A percentile compares a stretch with the other conserved stretches of the same genome.
Evolutionary conservation across 1,140 invertebrate species (phyloP).

Genomic region (Drosophila tropicalis): DNA sequence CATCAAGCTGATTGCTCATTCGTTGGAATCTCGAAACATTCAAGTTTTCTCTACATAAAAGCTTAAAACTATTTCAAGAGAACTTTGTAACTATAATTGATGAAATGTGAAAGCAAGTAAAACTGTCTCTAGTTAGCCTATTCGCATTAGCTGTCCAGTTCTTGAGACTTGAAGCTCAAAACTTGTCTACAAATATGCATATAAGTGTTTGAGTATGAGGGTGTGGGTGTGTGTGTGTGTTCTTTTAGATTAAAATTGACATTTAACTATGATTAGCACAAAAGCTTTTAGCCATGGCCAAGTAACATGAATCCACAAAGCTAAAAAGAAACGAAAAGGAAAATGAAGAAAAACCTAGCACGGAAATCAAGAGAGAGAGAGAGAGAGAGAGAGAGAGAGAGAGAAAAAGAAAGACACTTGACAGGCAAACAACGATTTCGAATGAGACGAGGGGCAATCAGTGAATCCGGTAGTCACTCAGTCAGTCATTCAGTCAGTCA

Average conservation of each 20-base stretch:
- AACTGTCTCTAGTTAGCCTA: too few species aligned
- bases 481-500: conserved; percentile 45
- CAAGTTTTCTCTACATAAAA: too few species aligned
- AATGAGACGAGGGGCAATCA: conserved; percentile 55
- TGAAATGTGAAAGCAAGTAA: too few species aligned
- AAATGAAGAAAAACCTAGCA: neutral
- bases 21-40: too few species aligned
- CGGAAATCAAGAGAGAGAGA: neutral
- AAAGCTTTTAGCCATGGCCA: conserved; percentile 65
- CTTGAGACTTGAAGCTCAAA: neutral
- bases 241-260: conserved; percentile 69
- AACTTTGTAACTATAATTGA: too few species aligned
- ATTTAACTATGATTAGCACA: conserved; percentile 69
- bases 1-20: too few species aligned
- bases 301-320: conserved; percentile 31
- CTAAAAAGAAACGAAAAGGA: conserved; percentile 9
- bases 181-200: too few species aligned
- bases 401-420: neutral
- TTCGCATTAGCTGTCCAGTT: neutral
- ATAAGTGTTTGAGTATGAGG: neutral
- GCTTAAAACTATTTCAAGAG: too few species aligned
- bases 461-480: conserved; percentile 56
- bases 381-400: neutral
- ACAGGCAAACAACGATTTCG: conserved; percentile 19
- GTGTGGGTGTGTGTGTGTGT: conserved; percentile 12